Evolutionary conservation across 2,797 vertebrate species (phyloP), one percentile per base, ranked within the genome.

Genomic region (Antrozous pallidus): DNA sequence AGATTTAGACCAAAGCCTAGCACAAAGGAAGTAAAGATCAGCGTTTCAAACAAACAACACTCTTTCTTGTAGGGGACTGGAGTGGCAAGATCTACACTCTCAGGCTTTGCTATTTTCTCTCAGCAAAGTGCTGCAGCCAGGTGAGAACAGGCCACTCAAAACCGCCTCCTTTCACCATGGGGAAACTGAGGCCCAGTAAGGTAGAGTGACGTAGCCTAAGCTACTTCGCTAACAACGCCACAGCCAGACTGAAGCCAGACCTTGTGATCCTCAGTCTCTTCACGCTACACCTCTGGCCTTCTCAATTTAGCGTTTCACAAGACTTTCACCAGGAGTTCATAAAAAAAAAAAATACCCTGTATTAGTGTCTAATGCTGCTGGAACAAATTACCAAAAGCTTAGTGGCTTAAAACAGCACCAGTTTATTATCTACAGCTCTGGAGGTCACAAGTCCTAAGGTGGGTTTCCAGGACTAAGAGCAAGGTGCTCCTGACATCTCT

Each of bases 1-100:
- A 94, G 79, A 26, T 77, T 93, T 49, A 91, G n/a, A 87, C 63
- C 80, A 56, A 93, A 83, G 80, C 77, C 95, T 78, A 89, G 83
- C 80, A 75, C 36, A 24, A 10, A 56, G 83, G 65, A 88, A 75
- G 20, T 58, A 56, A 75, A 94, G 95, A 92, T 78, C 20, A 93
- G 73, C 88, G 70, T 4, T 71, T 84, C 94, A 61, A 45, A 89
- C 58, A 88, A 90, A 78, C n/a, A 91, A 58, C 33, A 17, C 1
- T 22, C 42, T 85, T 54, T 47, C 71, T 87, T 75, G 42, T 42
- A 14, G 81, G n/a, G 67, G 63, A 38, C 31, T 36, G 0, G 0
- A 17, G 47, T 45, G 70, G 8, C 36, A 20, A 56, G 36, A 70
- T n/a, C 79, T 45, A 7, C 24, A 11, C n/a, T 0, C 2, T 61